phyloP scores from a whole-genome alignment of 2,888 invertebrate species.

The Nomada fabriciana region DNA sequence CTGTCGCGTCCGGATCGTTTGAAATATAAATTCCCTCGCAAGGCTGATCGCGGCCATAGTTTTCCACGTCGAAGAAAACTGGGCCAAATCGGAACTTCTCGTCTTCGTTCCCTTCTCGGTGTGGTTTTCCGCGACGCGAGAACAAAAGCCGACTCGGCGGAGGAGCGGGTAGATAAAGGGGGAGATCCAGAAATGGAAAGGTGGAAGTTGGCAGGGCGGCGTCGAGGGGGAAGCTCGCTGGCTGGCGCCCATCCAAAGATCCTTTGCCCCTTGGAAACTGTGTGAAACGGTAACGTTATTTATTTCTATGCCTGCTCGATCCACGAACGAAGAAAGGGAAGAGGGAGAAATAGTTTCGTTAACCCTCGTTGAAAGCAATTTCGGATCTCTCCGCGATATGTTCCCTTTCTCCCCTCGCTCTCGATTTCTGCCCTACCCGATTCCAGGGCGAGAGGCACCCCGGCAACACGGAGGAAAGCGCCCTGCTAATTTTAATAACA shows the following conservation, averaged over 20 bases:
- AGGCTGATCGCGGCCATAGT: not conserved
- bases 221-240: not conserved
- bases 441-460: not conserved
- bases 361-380: not conserved
- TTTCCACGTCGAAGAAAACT: conserved; percentile 20
- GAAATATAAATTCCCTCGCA: conserved; percentile 25
- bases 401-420: too few species aligned
- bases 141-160: conserved; percentile 37
- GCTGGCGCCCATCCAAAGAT: conserved; percentile 59
- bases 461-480: not conserved
- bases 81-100: conserved; percentile 48
- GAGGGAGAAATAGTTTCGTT: conserved; percentile 2
- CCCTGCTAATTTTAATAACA: conserved; percentile 7
- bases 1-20: not conserved
- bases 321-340: not conserved
- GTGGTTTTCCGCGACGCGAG: conserved; percentile 35
- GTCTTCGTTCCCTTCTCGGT: conserved; percentile 33
- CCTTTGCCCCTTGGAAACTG: conserved; percentile 48
- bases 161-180: conserved; percentile 31
- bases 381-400: not conserved
- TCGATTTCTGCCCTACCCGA: not conserved
- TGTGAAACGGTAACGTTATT: conserved; percentile 42
- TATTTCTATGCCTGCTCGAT: conserved; percentile 37
- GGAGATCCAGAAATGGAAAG: conserved; percentile 4
- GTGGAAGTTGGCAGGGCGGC: conserved; percentile 38